Conservation (phyloP, 2,797 vertebrate genomes). For the Pipistrellus kuhlii region DNA sequence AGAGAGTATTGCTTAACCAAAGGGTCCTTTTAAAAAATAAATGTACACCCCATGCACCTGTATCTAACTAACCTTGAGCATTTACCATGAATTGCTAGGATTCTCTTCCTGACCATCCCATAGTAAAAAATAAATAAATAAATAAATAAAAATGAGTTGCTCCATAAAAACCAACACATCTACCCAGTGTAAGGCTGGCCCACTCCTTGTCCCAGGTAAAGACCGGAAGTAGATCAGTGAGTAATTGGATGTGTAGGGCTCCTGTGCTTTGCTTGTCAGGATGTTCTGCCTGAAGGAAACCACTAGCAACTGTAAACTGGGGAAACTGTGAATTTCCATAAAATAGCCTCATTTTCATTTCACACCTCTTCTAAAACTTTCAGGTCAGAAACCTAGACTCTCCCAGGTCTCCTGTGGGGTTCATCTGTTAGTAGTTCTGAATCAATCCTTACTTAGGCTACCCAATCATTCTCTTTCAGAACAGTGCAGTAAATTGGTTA, state of each 20-base stretch:
- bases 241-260: not conserved
- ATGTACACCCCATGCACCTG: not conserved
- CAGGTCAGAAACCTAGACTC: slow-evolving; percentile 45
- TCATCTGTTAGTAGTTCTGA: not conserved
- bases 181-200: not conserved
- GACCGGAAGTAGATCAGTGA: not conserved
- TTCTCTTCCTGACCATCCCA: not conserved
- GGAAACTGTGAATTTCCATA: slow-evolving; percentile 33
- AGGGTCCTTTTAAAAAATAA: not conserved
- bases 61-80: not conserved
- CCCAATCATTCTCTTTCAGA: not conserved
- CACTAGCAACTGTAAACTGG: not conserved
- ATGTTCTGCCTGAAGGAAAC: slow-evolving; percentile 32
- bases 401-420: not conserved
- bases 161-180: not conserved
- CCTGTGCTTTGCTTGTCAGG: slow-evolving; percentile 9
- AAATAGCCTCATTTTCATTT: slow-evolving; percentile 65
- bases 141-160: not conserved
- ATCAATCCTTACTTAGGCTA: not conserved
- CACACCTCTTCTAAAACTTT: not conserved
- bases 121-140: not conserved
- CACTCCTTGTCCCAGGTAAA: not conserved
- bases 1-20: not conserved
- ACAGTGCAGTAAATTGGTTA: not conserved
- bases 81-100: not conserved